phyloP scores from a whole-genome alignment of 2,797 vertebrate genomes.

The Takifugu rubripes region DNA sequence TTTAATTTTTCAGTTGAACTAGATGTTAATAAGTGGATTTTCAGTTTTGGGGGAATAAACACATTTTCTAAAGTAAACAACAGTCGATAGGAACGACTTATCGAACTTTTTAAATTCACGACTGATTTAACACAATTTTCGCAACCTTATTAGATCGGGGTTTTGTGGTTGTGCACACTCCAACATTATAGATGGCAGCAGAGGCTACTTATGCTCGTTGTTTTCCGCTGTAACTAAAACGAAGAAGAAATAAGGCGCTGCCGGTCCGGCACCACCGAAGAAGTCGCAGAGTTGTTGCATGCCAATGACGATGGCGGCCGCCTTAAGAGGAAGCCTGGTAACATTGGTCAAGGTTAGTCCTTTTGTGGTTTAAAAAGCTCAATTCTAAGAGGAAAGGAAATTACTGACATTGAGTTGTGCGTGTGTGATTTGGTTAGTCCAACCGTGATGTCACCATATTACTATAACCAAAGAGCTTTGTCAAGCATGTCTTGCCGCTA shows the following conservation, averaged over 20 bases:
- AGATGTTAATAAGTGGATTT: background rate
- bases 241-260: background rate
- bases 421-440: background rate
- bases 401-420: background rate
- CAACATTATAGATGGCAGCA: background rate
- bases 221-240: background rate
- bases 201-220: background rate
- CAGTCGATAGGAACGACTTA: too few relatives aligned
- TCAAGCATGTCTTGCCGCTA: too few relatives aligned
- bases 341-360: slow-evolving; percentile 78
- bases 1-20: background rate
- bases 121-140: too few relatives aligned
- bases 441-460: background rate
- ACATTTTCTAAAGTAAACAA: too few relatives aligned
- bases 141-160: too few relatives aligned
- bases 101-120: too few relatives aligned
- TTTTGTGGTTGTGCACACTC: background rate
- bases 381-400: background rate
- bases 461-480: too few relatives aligned
- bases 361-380: background rate
- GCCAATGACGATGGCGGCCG: slow-evolving; percentile 67
- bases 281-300: slow-evolving; percentile 8
- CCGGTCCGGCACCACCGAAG: slow-evolving; percentile 20
- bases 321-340: slow-evolving; percentile 65
- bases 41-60: background rate